Percentiles rank a stretch among this genome's conserved stretches.
phyloP scores from a whole-genome alignment of 2,113 vertebrate species.

The Percina caprodes region DNA sequence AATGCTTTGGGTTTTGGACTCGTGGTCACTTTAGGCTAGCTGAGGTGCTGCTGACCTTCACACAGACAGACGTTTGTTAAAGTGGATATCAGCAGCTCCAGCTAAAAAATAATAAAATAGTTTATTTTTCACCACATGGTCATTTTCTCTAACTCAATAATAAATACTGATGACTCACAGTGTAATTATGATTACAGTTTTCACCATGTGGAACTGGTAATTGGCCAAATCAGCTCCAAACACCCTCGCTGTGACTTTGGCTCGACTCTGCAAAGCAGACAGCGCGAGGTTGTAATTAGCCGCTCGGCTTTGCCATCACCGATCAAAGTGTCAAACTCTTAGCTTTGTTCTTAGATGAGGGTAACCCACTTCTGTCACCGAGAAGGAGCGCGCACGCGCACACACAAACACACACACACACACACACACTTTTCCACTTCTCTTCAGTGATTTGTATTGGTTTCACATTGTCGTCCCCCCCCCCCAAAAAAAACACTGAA shows the following conservation, averaged over 20 bases:
- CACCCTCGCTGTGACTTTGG: background rate
- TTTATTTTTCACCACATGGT: background rate
- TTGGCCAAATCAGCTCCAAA: constrained; percentile 22
- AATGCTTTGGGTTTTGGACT: background rate
- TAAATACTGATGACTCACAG: constrained; percentile 20
- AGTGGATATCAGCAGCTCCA: background rate
- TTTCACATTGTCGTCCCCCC: background rate
- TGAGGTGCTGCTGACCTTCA: background rate
- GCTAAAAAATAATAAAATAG: background rate
- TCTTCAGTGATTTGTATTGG: no score
- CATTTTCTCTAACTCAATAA: constrained; percentile 11
- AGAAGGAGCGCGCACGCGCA: no score
- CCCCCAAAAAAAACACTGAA: background rate
- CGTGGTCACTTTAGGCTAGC: background rate
- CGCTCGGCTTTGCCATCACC: constrained; percentile 18
- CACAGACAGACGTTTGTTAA: background rate
- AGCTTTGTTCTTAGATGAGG: constrained; percentile 55
- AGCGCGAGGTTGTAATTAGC: constrained; percentile 45
- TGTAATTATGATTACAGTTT: constrained; percentile 31
- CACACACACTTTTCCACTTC: no score
- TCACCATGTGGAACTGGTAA: constrained; percentile 19
- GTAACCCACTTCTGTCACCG: constrained; percentile 53
- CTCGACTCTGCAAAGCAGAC: constrained; percentile 4
- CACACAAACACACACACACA: no score
- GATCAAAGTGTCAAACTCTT: constrained; percentile 47